Evolutionary conservation across 2,888 invertebrate species (phyloP), one percentile per base, ranked within the genome.

Genomic region (Mellilla xanthometata): DNA sequence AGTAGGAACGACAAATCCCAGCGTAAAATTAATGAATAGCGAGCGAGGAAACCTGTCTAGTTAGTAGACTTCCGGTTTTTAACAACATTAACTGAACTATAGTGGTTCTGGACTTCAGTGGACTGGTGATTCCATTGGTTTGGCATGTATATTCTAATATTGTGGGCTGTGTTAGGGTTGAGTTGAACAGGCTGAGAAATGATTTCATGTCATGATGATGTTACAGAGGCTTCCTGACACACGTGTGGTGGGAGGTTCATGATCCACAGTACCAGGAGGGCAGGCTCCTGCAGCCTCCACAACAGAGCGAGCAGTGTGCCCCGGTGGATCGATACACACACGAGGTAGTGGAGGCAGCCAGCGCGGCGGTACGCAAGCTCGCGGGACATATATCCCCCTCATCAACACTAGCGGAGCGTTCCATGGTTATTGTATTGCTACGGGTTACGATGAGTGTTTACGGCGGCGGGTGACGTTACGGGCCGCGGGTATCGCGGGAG

Each of bases 301-400:
- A 56, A 58, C 60, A 56, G 64, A 67, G 68, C 24, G 72, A 76
- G 75, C 77, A 81, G 76, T 74, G 76, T 76, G 77, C 78, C 77
- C 63, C 68, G 65, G 71, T 68, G 76, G 86, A 85, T 87, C 87
- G 70, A 88, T 87, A 86, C 73, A 76, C 76, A 69, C 71, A 75
- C 76, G 26, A n/a, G 3, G 72, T 75, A 66, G 39, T 51, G 49
- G 39, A 69, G 58, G 69, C 69, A 72, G 67, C 68, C 70, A 67
- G 63, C 60, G 58, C 61, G 67, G 56, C 66, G 60, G 69, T 68
- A 74, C 72, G 68, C 49, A 42, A 49, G 38, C 44, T 28, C 11
- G 39, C 39, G 43, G 42, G 32, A 36, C 38, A 34, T 52, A 50
- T 45, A 6, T 42, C 33, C 28, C 30, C 28, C 39, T 49, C 24